Conservation (phyloP, 2,888 invertebrate genomes). For the Rhimphoctona megacephalus region DNA sequence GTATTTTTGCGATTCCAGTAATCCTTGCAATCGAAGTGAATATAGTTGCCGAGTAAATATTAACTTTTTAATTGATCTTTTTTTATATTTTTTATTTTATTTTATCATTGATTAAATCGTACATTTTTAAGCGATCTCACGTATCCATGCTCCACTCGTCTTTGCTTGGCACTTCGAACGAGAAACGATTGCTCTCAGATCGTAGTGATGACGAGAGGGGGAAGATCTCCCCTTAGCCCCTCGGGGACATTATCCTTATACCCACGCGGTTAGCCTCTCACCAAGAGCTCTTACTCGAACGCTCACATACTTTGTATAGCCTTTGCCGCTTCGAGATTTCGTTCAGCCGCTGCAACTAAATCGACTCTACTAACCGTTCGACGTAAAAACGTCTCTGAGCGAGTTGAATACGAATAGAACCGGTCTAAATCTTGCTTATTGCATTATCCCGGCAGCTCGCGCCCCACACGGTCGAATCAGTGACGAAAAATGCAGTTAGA, state of each 20-base stretch:
- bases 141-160: constrained; percentile 19
- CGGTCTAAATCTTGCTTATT: constrained; percentile 81
- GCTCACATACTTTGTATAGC: constrained; percentile 26
- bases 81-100: background rate
- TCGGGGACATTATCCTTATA: constrained; percentile 39
- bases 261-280: constrained; percentile 53
- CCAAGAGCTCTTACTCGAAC: constrained; percentile 27
- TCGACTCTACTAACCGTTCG: constrained; percentile 74
- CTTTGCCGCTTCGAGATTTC: constrained; percentile 44
- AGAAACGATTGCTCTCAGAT: constrained; percentile 18
- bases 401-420: constrained; percentile 72
- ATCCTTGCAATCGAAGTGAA: background rate
- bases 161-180: constrained; percentile 20
- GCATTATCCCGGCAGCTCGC: constrained; percentile 72
- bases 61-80: background rate
- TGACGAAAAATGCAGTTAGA: constrained; percentile 64
- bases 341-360: constrained; percentile 58
- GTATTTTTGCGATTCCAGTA: background rate
- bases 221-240: constrained; percentile 27
- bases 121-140: constrained; percentile 24
- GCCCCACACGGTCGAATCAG: constrained; percentile 43
- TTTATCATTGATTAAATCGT: background rate
- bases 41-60: background rate
- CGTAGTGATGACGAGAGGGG: constrained; percentile 17
- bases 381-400: constrained; percentile 67